Evolutionary conservation across 2,888 invertebrate genomes (phyloP), one percentile per base, ranked within the genome.

Genomic region (Metopia argyrocephala): DNA sequence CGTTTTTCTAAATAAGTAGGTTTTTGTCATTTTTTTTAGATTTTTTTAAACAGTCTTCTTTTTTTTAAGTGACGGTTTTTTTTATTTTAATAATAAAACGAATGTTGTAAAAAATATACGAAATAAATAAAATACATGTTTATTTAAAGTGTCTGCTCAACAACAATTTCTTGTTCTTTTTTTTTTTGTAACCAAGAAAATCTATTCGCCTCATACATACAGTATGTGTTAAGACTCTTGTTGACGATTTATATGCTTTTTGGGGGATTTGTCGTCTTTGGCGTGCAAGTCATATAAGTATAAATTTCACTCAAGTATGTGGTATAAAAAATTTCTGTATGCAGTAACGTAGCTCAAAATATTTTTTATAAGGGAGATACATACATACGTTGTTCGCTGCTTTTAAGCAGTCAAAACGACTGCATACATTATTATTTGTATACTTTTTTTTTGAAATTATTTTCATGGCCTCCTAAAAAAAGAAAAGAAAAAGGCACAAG

Each of bases 91-190:
- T 45, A 27, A 28, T 25, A 20, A n/a, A n/a, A n/a, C n/a, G n/a
- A n/a, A n/a, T n/a, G 7, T 52, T 9, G 2, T 59, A 25, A 27
- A 38, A 66, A 56, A 78, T 70, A 78, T 48, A 38, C 50, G 76
- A 50, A 48, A 61, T 23, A 31, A 31, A 61, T 61, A 66, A 65
- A 48, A 48, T 65, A 25, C 48, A 66, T 78, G 71, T 78, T 78
- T 78, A 61, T 57, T 54, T 78, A 48, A 78, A 78, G 71, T 78
- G 71, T 78, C 73, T 78, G 73, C 65, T 27, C 50, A 70, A 78
- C 65, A 78, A n/a, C n/a, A n/a, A n/a, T 78, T 74, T 59, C 38
- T 21, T 38, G 9, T 31, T 28, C 18, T 28, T 5, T 7, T 74
- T 65, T 31, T 7, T 31, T 2, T 25, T 5, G 6, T 46, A 2